phyloP scores from a whole-genome alignment of 30 jellyfish, hydroid and myxozoan species.

The Cassiopea andromeda region DNA sequence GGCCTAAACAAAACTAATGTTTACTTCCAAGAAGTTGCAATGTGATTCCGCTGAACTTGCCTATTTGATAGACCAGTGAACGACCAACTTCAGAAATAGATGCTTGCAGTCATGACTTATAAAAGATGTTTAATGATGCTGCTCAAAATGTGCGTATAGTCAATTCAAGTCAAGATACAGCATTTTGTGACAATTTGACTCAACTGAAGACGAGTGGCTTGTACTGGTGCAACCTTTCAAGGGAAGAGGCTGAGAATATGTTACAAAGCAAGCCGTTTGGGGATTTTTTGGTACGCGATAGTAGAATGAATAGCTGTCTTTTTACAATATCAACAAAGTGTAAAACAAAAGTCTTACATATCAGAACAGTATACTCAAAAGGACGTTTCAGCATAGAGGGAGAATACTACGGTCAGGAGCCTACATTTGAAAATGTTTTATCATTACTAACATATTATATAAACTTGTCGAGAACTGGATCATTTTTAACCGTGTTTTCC shows the following conservation, averaged over 20 bases:
- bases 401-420: constrained; percentile 35
- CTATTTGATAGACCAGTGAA: background rate
- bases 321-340: constrained; percentile 35
- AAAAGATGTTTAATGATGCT: constrained; percentile 24
- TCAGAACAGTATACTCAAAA: constrained; percentile 22
- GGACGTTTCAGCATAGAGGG: constrained; percentile 53
- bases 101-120: constrained; percentile 16
- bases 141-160: background rate
- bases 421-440: constrained; percentile 19
- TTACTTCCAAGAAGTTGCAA: background rate
- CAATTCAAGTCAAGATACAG: background rate
- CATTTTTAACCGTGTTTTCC: constrained; percentile 1
- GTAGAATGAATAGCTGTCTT: constrained; percentile 12
- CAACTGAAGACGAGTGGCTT: constrained; percentile 52
- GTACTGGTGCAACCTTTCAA: constrained; percentile 44
- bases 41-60: background rate
- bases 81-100: background rate
- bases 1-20: background rate
- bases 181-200: background rate
- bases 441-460: constrained; percentile 34
- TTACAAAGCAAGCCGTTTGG: constrained; percentile 16
- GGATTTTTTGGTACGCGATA: constrained; percentile 57
- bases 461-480: constrained; percentile 9
- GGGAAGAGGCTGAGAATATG: constrained; percentile 38
- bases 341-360: constrained; percentile 28